A percentile compares a stretch with the other conserved stretches of the same genome.
Conservation (phyloP, 2,797 vertebrate genomes). For the Lindbergichthys nudifrons region DNA sequence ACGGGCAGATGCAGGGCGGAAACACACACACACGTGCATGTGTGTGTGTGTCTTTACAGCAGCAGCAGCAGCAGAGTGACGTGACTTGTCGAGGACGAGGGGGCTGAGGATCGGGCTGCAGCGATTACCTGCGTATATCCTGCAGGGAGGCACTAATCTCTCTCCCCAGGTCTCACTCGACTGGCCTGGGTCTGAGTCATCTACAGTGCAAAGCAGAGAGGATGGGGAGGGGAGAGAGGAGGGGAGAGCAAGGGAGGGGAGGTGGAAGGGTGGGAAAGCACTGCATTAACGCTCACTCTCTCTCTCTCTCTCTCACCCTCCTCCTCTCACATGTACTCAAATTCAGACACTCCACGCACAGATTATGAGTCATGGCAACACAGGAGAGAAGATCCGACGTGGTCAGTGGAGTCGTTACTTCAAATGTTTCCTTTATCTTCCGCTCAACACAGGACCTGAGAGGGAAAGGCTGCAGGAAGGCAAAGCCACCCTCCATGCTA, state of each 20-base stretch:
- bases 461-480: slow-evolving; percentile 27
- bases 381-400: slow-evolving; percentile 52
- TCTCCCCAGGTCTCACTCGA: slow-evolving; percentile 90
- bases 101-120: slow-evolving; percentile 72
- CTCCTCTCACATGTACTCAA: slow-evolving; percentile 64
- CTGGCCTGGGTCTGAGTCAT: slow-evolving; percentile 93
- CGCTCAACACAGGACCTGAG: slow-evolving; percentile 38
- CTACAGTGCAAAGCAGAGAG: slow-evolving; percentile 92
- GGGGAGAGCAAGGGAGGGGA: slow-evolving; percentile 58
- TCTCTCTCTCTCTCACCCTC: slow-evolving; percentile 62
- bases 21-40: slow-evolving; percentile 75
- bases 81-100: slow-evolving; percentile 53
- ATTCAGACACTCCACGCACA: slow-evolving; percentile 67
- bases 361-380: slow-evolving; percentile 74
- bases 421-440: slow-evolving; percentile 32
- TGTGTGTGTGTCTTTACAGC: slow-evolving; percentile 65
- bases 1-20: slow-evolving; percentile 64
- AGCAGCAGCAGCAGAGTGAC: slow-evolving; percentile 45
- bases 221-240: slow-evolving; percentile 75
- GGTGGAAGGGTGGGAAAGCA: slow-evolving; percentile 86
- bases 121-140: slow-evolving; percentile 91
- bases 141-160: slow-evolving; percentile 92
- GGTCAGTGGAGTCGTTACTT: slow-evolving; percentile 36
- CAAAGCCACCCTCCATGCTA: slow-evolving; percentile 37
- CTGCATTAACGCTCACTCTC: slow-evolving; percentile 82